Conservation (phyloP, 2,113 vertebrate genomes). For the Nannobrachium achirus region DNA sequence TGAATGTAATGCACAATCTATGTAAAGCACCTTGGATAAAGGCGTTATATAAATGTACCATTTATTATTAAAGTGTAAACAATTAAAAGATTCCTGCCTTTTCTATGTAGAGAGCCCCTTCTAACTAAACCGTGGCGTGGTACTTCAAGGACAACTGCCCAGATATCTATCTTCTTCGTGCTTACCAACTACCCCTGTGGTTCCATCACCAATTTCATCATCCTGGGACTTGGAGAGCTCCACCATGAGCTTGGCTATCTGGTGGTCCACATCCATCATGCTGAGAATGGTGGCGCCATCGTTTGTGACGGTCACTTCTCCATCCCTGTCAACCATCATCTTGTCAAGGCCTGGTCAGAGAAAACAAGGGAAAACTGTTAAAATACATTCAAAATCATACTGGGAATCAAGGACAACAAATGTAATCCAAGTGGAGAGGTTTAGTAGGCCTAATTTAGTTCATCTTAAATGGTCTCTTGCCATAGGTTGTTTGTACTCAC, state of each 20-base stretch:
- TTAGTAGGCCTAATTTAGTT: no score
- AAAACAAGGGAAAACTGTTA: background rate
- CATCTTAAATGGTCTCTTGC: no score
- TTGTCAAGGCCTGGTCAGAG: slow-evolving; percentile 89
- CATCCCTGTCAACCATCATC: slow-evolving; percentile 99
- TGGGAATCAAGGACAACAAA: no score
- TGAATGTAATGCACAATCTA: no score
- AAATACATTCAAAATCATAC: background rate
- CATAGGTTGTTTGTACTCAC: slow-evolving; percentile 71
- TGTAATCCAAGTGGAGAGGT: no score
- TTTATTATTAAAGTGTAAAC: no score
- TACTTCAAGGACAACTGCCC: no score
- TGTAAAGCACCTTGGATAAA: no score
- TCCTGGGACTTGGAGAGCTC: slow-evolving; percentile 98
- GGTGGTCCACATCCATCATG: slow-evolving; percentile 99
- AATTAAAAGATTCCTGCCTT: no score
- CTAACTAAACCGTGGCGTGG: no score
- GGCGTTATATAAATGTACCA: no score
- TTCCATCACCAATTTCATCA: slow-evolving; percentile 98
- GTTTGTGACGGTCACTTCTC: slow-evolving; percentile 97
- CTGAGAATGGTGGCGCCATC: slow-evolving; percentile 97
- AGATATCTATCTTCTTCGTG: background rate
- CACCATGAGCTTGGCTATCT: slow-evolving; percentile 98
- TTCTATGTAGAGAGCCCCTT: no score
- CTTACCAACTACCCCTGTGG: slow-evolving; percentile 97